Percentiles rank a stretch among this genome's conserved stretches.
Conservation (phyloP, 2,888 invertebrate genomes). For the Mimas tiliae region DNA sequence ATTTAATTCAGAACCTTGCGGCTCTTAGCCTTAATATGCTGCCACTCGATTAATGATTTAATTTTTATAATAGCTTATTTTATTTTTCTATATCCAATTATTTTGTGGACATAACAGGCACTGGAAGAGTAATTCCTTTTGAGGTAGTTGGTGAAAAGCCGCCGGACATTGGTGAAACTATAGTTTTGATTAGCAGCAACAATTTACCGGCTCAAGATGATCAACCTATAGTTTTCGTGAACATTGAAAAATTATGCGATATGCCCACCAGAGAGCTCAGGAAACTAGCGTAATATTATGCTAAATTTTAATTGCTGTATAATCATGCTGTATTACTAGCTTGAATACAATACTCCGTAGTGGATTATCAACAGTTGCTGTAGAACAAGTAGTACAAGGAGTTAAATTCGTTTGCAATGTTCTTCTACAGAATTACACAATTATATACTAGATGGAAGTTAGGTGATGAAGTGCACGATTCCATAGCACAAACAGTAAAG, state of each 20-base stretch:
- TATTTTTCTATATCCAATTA: not conserved
- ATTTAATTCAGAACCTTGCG: too few species aligned
- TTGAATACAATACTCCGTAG: too few species aligned
- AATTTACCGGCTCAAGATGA: conserved; percentile 73
- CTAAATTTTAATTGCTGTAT: too few species aligned
- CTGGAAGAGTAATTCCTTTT: conserved; percentile 64
- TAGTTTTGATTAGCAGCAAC: conserved; percentile 61
- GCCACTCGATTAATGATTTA: too few species aligned
- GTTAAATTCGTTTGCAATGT: not conserved
- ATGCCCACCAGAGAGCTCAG: conserved; percentile 59
- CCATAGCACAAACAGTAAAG: conserved; percentile 44
- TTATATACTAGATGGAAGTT: conserved; percentile 65
- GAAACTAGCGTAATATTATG: conserved; percentile 52
- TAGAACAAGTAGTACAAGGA: too few species aligned
- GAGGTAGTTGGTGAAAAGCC: conserved; percentile 54
- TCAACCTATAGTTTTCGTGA: conserved; percentile 66
- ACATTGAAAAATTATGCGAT: conserved; percentile 58
- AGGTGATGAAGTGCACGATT: conserved; percentile 51
- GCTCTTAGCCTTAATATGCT: too few species aligned
- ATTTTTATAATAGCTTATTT: not conserved
- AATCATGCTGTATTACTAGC: too few species aligned
- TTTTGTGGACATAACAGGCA: conserved; percentile 50
- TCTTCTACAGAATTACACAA: conserved; percentile 56
- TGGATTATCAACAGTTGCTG: too few species aligned
- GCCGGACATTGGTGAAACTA: conserved; percentile 59